A percentile compares a stretch with the other conserved stretches of the same genome.
Conservation (phyloP, 2,797 vertebrate species). For the Gobio occitaniae region DNA sequence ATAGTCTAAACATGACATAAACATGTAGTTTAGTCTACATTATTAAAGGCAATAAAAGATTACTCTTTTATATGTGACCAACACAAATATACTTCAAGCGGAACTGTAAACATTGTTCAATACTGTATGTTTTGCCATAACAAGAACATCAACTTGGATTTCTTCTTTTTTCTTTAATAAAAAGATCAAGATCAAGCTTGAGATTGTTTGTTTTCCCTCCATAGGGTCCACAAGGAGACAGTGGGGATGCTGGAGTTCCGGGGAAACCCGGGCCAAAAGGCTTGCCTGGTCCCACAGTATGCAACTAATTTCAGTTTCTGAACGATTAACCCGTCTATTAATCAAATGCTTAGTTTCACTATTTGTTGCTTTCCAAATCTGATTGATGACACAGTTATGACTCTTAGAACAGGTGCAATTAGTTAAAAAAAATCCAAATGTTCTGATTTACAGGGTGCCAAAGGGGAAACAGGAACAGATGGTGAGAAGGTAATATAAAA, state of each 20-base stretch:
- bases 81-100: neutral
- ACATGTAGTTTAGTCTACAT: neutral
- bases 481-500: conserved; percentile 74
- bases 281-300: conserved; percentile 73
- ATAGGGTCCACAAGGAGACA: conserved; percentile 75
- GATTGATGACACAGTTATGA: neutral
- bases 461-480: conserved; percentile 80
- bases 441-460: conserved; percentile 73
- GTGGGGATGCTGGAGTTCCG: conserved; percentile 74
- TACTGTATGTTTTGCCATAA: neutral
- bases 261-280: conserved; percentile 78
- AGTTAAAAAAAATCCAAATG: neutral
- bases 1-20: neutral
- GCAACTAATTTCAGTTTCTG: conserved; percentile 3
- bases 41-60: neutral
- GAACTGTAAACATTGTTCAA: neutral
- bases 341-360: neutral
- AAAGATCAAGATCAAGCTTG: neutral
- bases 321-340: neutral
- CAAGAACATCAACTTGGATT: neutral
- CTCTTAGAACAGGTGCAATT: neutral
- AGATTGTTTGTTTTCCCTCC: conserved; percentile 16
- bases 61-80: neutral
- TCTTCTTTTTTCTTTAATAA: neutral
- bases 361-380: neutral